Evolutionary conservation across 2,113 vertebrate genomes (phyloP).

Genomic region (Zosterops lateralis): DNA sequence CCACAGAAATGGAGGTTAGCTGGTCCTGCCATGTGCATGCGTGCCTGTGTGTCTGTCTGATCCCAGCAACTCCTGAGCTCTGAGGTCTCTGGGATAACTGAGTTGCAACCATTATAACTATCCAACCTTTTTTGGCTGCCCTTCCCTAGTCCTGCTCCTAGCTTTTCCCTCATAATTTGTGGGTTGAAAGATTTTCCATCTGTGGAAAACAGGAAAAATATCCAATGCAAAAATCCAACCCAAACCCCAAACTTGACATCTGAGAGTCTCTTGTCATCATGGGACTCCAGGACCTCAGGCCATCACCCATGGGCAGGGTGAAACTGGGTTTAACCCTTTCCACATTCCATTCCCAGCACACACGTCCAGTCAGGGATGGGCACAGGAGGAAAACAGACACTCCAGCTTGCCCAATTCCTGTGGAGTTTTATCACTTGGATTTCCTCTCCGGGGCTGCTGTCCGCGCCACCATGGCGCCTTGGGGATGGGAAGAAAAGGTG

Average conservation of each 20-base stretch:
- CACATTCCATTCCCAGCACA: rapidly evolving
- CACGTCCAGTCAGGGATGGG: background rate
- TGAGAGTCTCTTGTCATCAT: background rate
- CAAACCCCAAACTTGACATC: background rate
- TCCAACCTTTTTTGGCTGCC: background rate
- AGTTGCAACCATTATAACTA: background rate
- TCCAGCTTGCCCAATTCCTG: background rate
- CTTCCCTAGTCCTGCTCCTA: background rate
- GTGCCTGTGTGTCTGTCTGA: background rate
- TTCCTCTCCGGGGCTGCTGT: background rate
- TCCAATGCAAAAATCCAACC: background rate
- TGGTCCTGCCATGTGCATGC: rapidly evolving
- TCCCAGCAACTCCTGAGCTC: background rate
- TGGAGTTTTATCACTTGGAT: background rate
- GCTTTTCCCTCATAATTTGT: background rate
- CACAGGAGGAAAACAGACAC: background rate
- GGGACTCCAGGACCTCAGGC: background rate
- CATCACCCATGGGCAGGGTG: rapidly evolving
- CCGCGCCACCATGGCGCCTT: background rate
- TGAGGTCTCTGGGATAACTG: rapidly evolving
- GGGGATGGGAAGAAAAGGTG: background rate
- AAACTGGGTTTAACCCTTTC: background rate
- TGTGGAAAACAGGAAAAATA: background rate
- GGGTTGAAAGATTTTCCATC: background rate
- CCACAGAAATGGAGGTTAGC: background rate